Conservation (phyloP, 2,888 invertebrate species). For the Dione vanillae region DNA sequence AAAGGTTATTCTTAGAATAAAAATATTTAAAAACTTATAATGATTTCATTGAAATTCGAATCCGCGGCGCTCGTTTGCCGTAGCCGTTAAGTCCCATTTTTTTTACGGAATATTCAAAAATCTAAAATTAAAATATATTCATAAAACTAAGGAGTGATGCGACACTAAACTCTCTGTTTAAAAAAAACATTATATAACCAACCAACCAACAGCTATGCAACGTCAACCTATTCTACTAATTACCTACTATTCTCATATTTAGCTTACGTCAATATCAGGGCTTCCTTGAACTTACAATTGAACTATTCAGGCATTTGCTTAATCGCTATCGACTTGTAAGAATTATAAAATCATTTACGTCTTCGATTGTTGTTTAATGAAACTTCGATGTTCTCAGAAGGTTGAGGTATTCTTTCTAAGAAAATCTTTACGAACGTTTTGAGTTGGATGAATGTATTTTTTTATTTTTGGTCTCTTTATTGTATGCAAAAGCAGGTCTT, state of each 20-base stretch:
- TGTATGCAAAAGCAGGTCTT: too few species aligned
- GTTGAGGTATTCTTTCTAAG: constrained; percentile 2
- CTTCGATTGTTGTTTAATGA: not conserved
- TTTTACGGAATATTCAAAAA: too few species aligned
- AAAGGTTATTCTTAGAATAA: too few species aligned
- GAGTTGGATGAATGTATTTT: not conserved
- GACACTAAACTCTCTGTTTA: too few species aligned
- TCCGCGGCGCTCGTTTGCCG: too few species aligned
- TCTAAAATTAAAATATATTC: too few species aligned
- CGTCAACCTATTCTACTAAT: not conserved
- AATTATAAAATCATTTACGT: too few species aligned
- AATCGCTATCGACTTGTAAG: constrained; percentile 1
- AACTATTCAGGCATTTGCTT: not conserved
- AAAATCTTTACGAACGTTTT: not conserved
- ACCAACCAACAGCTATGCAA: not conserved
- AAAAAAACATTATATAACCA: too few species aligned
- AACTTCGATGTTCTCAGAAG: constrained; percentile 1
- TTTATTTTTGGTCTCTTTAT: not conserved
- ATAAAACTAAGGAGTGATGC: too few species aligned
- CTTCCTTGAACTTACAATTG: constrained; percentile 5
- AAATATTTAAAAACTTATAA: too few species aligned
- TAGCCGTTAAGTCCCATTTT: too few species aligned
- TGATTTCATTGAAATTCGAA: too few species aligned
- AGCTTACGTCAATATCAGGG: not conserved
- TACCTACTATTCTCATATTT: not conserved